Evolutionary conservation across 2,888 invertebrate species (phyloP), one percentile per base, ranked within the genome.

Genomic region (Keiferia lycopersicella): DNA sequence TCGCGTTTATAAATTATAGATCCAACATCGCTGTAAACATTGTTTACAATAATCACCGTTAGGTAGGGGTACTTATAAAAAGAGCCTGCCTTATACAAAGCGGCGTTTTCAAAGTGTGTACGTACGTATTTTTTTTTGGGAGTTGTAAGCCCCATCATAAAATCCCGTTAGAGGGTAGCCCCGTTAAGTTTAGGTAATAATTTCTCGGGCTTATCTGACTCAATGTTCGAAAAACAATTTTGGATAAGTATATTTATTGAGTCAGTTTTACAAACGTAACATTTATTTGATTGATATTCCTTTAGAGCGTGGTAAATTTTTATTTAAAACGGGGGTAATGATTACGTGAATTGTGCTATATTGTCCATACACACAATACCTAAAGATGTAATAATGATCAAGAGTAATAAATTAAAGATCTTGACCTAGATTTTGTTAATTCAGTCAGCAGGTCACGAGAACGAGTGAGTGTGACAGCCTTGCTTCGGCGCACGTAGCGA

Each of bases 401-500:
- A 82, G 77, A 79, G 75, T 84, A 84, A 83, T 86, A 85, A 81
- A 78, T 81, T 78, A 77, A 88, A 87, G 89, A 87, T 88, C 90
- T 90, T 90, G 90, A 89, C 90, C 90, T 83, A 82, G 80, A 83
- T 88, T 83, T 78, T 77, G 78, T 82, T 82, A 83, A 89, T 87
- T 88, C 88, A 89, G 88, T 87, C 87, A 88, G 82, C 87, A 79
- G 90, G 90, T 90, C 89, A 90, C 84, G 90, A n/a, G n/a, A 89
- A 86, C 89, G 84, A 88, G 87, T 87, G 88, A 88, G 86, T 87
- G 84, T 82, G 82, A 84, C 82, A 88, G 81, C 88, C 88, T 26
- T 26, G n/a, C 59, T 14, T 14, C 41, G 14, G 41, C 14, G n/a
- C 14, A 14, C 41, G 3, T n/a, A n/a, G 41, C 41, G 41, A n/a